Base-by-base conservation (phyloP, 2,113 vertebrate species). In the Passer domesticus region DNA sequence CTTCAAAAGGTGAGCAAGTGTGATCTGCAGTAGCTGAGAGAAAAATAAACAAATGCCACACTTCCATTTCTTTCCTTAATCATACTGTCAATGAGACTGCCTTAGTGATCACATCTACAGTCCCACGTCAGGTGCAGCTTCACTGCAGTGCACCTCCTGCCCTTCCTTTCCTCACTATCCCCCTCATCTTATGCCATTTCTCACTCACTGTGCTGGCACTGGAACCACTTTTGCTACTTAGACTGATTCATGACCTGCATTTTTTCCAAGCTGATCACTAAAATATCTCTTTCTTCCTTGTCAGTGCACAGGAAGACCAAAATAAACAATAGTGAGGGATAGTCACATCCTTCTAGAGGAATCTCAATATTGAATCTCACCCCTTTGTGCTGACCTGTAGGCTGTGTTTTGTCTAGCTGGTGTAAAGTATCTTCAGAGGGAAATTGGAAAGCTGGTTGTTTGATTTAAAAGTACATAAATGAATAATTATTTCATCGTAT, bases 171-270 rank as follows among this genome's bases (percentile, higher is more conserved):
- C 37, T 75, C 22, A 59, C 2, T 0, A 35, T 31, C 18, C 25
- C 50, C 23, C 14, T 79, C 3, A 2, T 55, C 18, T 76, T 46
- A 13, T 0, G 0, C 30, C 11, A 12, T 52, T 90, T 85, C 52
- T 78, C 18, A 31, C 0, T 12, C 43, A 25, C 35, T 0, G 0
- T 39, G 33, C 85, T 86, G 43, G 39, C 41, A 22, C 35, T 21
- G 24, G 73, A 11, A 28, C 11, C 33, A 3, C 33, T 43, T 39
- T 56, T 59, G n/a, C 59, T 60, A 7, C 18, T 68, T 39, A 77
- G 47, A 33, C 17, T 88, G 52, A 27, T 41, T 72, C 28, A 30
- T 17, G 15, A 63, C 13, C 15, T 41, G 33, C 1, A 2, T 7
- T 77, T 83, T 66, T 94, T 46, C 46, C 7, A 2, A 74, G 47